Percentiles rank a stretch among this genome's conserved stretches.
Evolutionary conservation across 2,888 invertebrate genomes (phyloP).

Genomic region (Hemaris fuciformis): DNA sequence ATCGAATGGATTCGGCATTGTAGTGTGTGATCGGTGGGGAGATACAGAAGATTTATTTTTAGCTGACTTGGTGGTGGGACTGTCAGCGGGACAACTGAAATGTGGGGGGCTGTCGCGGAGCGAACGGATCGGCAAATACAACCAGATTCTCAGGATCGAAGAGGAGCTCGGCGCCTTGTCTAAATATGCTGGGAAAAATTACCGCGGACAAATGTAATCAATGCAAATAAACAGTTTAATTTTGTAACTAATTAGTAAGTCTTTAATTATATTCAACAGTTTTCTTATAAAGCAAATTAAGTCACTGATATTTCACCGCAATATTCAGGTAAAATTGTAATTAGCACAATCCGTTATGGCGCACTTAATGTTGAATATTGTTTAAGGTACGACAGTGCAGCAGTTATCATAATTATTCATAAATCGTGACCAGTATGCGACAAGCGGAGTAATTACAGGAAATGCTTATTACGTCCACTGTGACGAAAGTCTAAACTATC

Average conservation of each 20-base stretch:
- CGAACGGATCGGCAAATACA: conserved; percentile 98
- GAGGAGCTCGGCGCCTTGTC: conserved; percentile 96
- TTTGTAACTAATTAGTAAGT: not conserved
- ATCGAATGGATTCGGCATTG: conserved; percentile 95
- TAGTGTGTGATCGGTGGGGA: conserved; percentile 85
- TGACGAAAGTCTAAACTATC: conserved; percentile 48
- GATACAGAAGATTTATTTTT: conserved; percentile 99
- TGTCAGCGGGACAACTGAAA: conserved; percentile 98
- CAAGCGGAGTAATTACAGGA: conserved; percentile 63
- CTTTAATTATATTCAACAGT: no score
- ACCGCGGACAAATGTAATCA: conserved; percentile 83
- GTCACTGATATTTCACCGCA: not conserved
- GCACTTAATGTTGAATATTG: not conserved
- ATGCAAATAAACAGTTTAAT: not conserved
- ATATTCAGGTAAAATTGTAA: not conserved
- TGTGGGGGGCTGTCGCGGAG: conserved; percentile 98
- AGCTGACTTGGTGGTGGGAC: conserved; percentile 98
- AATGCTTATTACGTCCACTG: conserved; percentile 47
- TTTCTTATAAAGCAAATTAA: not conserved
- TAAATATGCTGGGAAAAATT: conserved; percentile 96
- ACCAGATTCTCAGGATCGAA: conserved; percentile 98
- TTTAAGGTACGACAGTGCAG: not conserved
- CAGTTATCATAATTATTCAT: not conserved
- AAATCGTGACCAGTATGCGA: conserved; percentile 18
- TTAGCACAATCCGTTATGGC: not conserved